Evolutionary conservation across 2,888 invertebrate species (phyloP).

Genomic region (Ennomos fuscantarius): DNA sequence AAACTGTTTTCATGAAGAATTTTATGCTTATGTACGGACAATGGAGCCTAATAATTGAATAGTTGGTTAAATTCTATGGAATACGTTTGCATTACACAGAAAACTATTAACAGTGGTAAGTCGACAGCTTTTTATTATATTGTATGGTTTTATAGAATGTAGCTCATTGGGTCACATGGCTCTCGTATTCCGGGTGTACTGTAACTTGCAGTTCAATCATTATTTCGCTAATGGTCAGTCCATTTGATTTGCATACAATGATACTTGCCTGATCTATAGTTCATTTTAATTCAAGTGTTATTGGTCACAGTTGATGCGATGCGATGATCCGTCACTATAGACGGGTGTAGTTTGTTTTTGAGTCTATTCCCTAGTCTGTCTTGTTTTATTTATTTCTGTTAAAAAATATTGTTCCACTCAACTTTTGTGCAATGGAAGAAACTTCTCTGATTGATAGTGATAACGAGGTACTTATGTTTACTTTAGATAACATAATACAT

Average conservation of each 20-base stretch:
- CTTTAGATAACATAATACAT: conserved; percentile 21
- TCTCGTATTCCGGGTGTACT: conserved; percentile 56
- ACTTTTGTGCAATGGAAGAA: conserved; percentile 59
- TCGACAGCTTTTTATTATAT: conserved; percentile 54
- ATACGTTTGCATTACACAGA: conserved; percentile 63
- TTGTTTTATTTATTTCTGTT: conserved; percentile 18
- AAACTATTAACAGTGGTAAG: conserved; percentile 72
- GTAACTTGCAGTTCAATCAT: conserved; percentile 55
- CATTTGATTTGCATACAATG: conserved; percentile 80
- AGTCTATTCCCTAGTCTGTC: conserved; percentile 17
- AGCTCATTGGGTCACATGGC: conserved; percentile 60
- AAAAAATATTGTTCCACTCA: conserved; percentile 25
- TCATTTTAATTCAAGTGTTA: conserved; percentile 48
- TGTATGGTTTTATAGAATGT: conserved; percentile 48
- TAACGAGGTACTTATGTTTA: conserved; percentile 57
- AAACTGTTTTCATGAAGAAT: conserved; percentile 40
- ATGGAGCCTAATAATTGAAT: conserved; percentile 66
- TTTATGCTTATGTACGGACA: conserved; percentile 40
- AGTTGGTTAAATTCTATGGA: conserved; percentile 67
- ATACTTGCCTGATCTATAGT: conserved; percentile 60
- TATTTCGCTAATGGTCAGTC: conserved; percentile 66
- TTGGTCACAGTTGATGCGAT: conserved; percentile 44
- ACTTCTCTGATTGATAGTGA: conserved; percentile 65
- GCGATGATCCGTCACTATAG: conserved; percentile 45
- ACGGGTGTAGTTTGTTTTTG: conserved; percentile 34